A percentile compares a stretch with the other conserved stretches of the same genome.
Evolutionary conservation across 2,888 invertebrate species (phyloP).

Genomic region (Aquatica leii): DNA sequence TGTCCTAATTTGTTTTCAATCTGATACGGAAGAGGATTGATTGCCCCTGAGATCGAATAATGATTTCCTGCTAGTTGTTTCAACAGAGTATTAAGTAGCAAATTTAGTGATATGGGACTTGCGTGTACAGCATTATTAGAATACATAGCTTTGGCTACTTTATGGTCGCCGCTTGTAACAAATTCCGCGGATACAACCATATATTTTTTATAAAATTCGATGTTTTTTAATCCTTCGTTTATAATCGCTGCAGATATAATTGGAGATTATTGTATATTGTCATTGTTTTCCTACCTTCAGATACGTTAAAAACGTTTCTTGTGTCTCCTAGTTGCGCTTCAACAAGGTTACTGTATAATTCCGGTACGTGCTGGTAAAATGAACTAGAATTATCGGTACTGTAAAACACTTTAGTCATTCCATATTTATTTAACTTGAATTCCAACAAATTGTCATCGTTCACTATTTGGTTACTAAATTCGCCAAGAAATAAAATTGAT

Average conservation of each 20-base stretch:
- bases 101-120: constrained; percentile 63
- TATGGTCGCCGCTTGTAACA: constrained; percentile 40
- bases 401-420: constrained; percentile 52
- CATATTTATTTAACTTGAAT: constrained; percentile 40
- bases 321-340: constrained; percentile 40
- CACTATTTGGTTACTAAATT: background rate
- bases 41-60: constrained; percentile 53
- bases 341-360: constrained; percentile 44
- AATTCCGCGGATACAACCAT: constrained; percentile 63
- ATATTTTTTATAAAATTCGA: constrained; percentile 60
- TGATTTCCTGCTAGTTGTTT: constrained; percentile 52
- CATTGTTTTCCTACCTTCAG: constrained; percentile 39
- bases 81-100: constrained; percentile 61
- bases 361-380: constrained; percentile 31
- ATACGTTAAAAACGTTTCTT: constrained; percentile 39
- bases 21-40: constrained; percentile 51
- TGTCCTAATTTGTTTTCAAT: constrained; percentile 15
- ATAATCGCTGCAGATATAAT: constrained; percentile 58
- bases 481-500: no score
- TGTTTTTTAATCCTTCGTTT: constrained; percentile 55
- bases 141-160: constrained; percentile 55
- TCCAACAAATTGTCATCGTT: background rate
- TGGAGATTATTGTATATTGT: background rate
- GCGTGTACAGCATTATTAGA: constrained; percentile 63
- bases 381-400: constrained; percentile 31